phyloP scores from a whole-genome alignment of 2,113 vertebrate species.

The Addax nasomaculatus region DNA sequence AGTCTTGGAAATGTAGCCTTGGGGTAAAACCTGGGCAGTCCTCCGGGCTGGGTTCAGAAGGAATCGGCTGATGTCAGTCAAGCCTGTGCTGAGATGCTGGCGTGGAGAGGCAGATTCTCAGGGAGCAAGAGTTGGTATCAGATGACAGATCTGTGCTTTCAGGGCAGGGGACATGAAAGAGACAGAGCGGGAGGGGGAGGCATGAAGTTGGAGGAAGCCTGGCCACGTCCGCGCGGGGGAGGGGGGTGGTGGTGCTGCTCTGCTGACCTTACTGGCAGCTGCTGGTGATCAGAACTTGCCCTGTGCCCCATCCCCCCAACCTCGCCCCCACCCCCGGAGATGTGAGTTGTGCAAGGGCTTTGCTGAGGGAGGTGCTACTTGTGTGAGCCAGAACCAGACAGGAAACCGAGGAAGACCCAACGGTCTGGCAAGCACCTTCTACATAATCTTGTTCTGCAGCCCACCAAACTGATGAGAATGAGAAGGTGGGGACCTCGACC shows the following conservation, averaged over 20 bases:
- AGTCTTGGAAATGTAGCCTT: neutral
- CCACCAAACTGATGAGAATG: neutral
- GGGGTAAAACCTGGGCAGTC: neutral
- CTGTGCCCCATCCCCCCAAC: neutral
- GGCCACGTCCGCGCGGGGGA: neutral
- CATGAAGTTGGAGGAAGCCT: neutral
- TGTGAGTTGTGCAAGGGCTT: neutral
- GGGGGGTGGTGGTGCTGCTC: neutral
- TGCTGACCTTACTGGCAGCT: neutral
- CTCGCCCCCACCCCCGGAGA: neutral
- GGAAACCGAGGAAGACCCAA: neutral
- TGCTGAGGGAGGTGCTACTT: neutral
- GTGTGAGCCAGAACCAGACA: neutral
- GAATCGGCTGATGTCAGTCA: neutral
- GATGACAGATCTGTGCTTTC: neutral
- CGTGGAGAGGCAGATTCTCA: neutral
- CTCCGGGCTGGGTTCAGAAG: neutral
- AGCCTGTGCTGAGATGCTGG: neutral
- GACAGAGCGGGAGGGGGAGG: neutral
- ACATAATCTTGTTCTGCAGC: neutral
- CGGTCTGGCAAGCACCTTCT: neutral
- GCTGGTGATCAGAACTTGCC: accelerated
- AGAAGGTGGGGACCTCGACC: accelerated
- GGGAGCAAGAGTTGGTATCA: neutral
- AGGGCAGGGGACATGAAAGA: neutral